These are phyloP conservation scores for Cavia aperea DNA, from an alignment of 2,113 vertebrate genomes.

Conservation along the genomic window DNA sequence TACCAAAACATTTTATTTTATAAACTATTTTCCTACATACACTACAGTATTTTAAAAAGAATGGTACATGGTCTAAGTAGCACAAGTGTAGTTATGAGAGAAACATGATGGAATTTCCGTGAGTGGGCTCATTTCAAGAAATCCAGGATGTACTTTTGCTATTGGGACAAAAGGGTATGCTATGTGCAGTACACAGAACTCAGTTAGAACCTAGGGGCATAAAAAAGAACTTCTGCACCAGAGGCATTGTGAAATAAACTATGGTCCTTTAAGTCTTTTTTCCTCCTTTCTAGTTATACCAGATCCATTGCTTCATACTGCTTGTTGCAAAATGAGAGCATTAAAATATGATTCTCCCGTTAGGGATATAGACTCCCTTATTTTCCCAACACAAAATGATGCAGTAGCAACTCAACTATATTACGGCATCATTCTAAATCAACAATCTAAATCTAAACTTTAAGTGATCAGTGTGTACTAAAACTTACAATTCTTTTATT, in stretches of 20 bases:
- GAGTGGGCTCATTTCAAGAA: neutral
- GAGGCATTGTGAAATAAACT: neutral
- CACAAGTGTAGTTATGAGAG: neutral
- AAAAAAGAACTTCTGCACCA: neutral
- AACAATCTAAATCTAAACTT: neutral
- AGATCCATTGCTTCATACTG: neutral
- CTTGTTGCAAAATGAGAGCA: neutral
- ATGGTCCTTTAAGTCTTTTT: too few relatives aligned
- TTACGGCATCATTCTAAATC: neutral
- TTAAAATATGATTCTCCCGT: neutral
- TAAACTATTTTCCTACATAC: neutral
- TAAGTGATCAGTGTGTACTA: neutral
- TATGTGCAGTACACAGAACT: neutral
- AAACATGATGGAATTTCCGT: neutral
- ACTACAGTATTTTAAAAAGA: neutral
- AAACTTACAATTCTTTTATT: constrained; percentile 36
- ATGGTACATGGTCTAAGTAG: neutral
- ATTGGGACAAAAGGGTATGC: neutral
- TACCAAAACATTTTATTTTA: neutral
- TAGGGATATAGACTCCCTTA: neutral
- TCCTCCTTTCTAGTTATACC: neutral
- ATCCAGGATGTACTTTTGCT: neutral
- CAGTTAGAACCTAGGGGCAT: neutral
- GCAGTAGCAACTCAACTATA: neutral
- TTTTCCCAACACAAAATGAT: neutral